These are phyloP conservation scores for Limosa lapponica DNA, from an alignment of 2,797 vertebrate species.

Conservation along the genomic window DNA sequence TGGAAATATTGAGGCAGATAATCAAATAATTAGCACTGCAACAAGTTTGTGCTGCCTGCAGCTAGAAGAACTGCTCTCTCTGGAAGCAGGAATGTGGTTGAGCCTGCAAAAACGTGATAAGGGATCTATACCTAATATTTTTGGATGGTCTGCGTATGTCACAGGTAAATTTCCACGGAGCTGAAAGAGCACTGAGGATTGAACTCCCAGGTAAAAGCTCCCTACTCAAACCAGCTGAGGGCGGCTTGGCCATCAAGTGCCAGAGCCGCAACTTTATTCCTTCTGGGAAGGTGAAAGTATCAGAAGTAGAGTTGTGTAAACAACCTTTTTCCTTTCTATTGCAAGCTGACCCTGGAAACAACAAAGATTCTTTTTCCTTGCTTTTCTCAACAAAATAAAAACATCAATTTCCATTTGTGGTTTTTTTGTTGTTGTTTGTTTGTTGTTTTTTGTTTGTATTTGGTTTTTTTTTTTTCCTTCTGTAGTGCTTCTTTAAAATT, in stretches of 20 bases:
- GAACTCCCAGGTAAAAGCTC: not conserved
- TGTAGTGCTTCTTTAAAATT: not conserved
- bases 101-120: not conserved
- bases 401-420: not conserved
- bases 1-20: slow-evolving; percentile 25
- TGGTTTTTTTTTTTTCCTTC: not conserved
- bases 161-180: not conserved
- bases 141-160: not conserved
- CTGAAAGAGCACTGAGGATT: not conserved
- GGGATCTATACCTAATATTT: not conserved
- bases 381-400: not conserved
- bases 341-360: not conserved
- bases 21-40: slow-evolving; percentile 55
- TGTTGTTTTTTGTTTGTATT: not conserved
- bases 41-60: slow-evolving; percentile 42
- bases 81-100: not conserved
- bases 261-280: not conserved
- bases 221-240: not conserved
- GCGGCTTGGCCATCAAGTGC: not conserved
- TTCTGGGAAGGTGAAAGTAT: not conserved
- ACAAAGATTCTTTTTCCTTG: not conserved
- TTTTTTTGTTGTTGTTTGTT: too few species aligned
- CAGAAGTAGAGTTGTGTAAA: not conserved
- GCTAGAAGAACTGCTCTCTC: slow-evolving; percentile 2
- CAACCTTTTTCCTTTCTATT: not conserved